These are phyloP conservation scores for Aporophyla nigra DNA, from an alignment of 2,888 invertebrate genomes.

Conservation along the genomic window DNA sequence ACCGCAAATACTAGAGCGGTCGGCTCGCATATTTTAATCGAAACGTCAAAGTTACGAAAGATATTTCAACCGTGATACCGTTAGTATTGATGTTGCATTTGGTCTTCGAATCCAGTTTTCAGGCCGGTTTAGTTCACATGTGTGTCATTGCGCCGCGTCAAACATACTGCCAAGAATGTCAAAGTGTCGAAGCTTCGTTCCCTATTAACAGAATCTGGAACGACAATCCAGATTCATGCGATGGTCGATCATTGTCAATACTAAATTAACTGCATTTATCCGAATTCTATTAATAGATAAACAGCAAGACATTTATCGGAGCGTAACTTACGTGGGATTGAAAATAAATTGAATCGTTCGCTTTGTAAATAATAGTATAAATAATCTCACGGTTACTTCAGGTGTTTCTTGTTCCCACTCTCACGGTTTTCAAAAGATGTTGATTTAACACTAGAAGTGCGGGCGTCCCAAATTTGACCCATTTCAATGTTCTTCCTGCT, in stretches of 20 bases:
- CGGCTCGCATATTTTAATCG: slow-evolving; percentile 33
- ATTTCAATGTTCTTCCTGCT: too few relatives aligned
- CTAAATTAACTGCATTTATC: slow-evolving; percentile 2
- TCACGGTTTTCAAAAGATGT: slow-evolving; percentile 6
- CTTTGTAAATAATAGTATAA: background rate
- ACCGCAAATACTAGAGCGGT: slow-evolving; percentile 10
- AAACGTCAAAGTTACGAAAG: slow-evolving; percentile 37
- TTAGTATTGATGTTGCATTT: slow-evolving; percentile 47
- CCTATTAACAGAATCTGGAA: too few relatives aligned
- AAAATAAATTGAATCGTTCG: slow-evolving; percentile 1
- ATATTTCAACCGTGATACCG: slow-evolving; percentile 34
- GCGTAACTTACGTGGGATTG: background rate
- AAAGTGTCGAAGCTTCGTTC: slow-evolving; percentile 1
- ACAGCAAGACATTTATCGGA: background rate
- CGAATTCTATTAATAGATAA: slow-evolving; percentile 1
- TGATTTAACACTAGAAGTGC: too few relatives aligned
- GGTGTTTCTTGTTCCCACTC: background rate
- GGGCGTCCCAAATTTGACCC: too few relatives aligned
- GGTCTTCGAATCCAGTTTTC: slow-evolving; percentile 45
- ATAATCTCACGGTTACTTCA: slow-evolving; percentile 14
- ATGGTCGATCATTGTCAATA: background rate
- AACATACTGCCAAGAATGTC: slow-evolving; percentile 28
- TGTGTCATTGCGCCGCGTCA: slow-evolving; percentile 15
- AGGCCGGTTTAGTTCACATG: slow-evolving; percentile 31
- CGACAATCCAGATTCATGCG: background rate